Percentiles rank a stretch among this genome's conserved stretches.
Evolutionary conservation across 2,113 vertebrate species (phyloP).

Genomic region (Colaptes auratus): DNA sequence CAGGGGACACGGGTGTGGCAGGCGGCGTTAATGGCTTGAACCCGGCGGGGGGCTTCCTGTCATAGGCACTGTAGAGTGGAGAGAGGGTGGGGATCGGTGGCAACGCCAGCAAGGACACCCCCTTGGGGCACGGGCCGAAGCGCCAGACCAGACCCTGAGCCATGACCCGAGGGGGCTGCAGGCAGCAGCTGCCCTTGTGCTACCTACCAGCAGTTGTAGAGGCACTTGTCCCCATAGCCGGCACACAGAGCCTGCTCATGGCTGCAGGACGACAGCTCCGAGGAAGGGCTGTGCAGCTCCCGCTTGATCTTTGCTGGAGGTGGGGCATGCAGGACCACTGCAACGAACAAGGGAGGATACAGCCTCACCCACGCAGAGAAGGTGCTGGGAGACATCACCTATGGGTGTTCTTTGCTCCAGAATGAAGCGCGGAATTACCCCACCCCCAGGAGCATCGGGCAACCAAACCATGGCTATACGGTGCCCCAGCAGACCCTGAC

Average conservation of each 20-base stretch:
- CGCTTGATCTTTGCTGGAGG: slow-evolving; percentile 94
- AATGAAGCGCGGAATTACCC: not conserved
- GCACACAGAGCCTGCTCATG: slow-evolving; percentile 87
- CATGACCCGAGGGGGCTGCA: fast-evolving
- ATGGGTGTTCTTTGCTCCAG: not conserved
- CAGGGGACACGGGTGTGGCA: slow-evolving; percentile 86
- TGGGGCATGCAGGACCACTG: slow-evolving; percentile 96
- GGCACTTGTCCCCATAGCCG: slow-evolving; percentile 96
- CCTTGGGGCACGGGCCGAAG: not conserved
- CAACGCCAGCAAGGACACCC: not conserved
- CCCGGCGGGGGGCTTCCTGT: slow-evolving; percentile 88
- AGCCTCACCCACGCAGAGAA: not conserved
- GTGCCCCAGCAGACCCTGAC: not conserved
- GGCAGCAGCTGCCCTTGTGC: fast-evolving
- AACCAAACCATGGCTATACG: fast-evolving
- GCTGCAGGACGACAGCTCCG: slow-evolving; percentile 88
- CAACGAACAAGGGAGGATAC: not conserved
- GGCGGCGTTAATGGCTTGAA: slow-evolving; percentile 96
- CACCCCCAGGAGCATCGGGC: not conserved
- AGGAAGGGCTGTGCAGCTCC: slow-evolving; percentile 88
- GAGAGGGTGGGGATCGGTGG: not conserved
- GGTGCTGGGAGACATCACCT: fast-evolving
- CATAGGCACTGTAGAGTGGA: slow-evolving; percentile 88
- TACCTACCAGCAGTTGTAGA: slow-evolving; percentile 97
- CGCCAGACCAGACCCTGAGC: slow-evolving; percentile 2